Evolutionary conservation across 2,113 vertebrate genomes (phyloP), one percentile per base, ranked within the genome.

Genomic region (Rynchops niger): DNA sequence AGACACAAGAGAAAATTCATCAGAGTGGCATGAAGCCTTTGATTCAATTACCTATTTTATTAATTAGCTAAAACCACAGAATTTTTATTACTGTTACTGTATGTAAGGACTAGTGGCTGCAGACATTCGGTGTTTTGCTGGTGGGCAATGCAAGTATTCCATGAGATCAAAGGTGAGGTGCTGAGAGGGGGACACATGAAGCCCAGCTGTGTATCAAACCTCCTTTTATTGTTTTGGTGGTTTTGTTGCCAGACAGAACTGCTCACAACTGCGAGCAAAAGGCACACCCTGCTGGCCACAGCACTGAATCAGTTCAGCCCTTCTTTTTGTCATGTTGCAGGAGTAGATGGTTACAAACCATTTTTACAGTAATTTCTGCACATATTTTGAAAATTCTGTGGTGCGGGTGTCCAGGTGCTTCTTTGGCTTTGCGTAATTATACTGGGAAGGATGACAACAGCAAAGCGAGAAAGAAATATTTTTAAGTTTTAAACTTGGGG

Each of bases 201-300:
- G 47, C 58, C 40, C 26, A 62, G 78, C 65, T 70, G 14, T 45
- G 22, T 69, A 21, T 65, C 72, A 70, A 83, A 8, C 15, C 36
- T 4, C 9, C 3, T 7, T 27, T 42, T 16, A 17, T 49, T 43
- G 12, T 76, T 65, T 61, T 45, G 32, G 9, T 22, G 66, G 9
- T 15, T 95, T 92, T 86, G 69, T 87, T 91, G 87, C 27, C 61
- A 16, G 20, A 38, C 10, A 12, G 47, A 80, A 8, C 19, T 5
- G 17, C 47, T 76, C 16, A 27, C 42, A 87, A 23, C 50, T 74
- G 12, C 1, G 5, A 88, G 73, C 43, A 19, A 56, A 81, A 91
- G 53, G 74, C 82, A 93, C 92, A 90, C 82, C 53, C 93, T 96
- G 50, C 80, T 97, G 94, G 89, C 63, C 81, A 18, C 22, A 73